These are phyloP conservation scores for Nomada flava DNA, from an alignment of 2,888 invertebrate species.

Conservation along the genomic window DNA sequence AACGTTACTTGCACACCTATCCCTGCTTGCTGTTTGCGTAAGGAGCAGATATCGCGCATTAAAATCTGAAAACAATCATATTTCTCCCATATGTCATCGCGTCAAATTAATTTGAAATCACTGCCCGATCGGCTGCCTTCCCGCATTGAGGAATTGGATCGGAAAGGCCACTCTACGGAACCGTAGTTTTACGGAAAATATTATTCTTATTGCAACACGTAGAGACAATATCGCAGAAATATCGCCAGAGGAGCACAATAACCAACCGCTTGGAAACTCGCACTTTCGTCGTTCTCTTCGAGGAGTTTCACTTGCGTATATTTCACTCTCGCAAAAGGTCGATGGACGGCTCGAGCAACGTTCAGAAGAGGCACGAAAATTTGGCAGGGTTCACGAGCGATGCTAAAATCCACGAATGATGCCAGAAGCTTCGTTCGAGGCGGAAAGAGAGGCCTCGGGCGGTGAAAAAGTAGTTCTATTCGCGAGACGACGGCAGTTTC, in stretches of 20 bases:
- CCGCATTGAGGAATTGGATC: neutral
- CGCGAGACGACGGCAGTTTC: conserved; percentile 1
- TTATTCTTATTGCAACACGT: conserved; percentile 29
- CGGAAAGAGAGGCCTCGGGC: conserved; percentile 1
- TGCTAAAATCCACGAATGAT: conserved; percentile 3
- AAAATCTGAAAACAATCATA: no score
- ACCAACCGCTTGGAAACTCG: neutral
- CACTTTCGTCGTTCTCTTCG: neutral
- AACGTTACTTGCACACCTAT: no score
- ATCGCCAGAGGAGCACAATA: neutral
- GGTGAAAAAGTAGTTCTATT: conserved; percentile 17
- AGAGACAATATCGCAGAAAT: conserved; percentile 11
- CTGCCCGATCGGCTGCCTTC: no score
- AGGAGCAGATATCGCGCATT: no score
- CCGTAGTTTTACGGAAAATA: no score
- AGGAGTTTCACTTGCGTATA: neutral
- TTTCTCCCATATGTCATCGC: no score
- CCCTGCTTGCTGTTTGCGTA: no score
- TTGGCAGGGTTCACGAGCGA: conserved; percentile 9
- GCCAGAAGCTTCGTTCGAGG: conserved; percentile 24
- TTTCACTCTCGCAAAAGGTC: neutral
- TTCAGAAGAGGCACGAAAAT: neutral
- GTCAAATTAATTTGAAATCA: no score
- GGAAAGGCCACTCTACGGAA: conserved; percentile 1
- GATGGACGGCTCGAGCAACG: neutral